Evolutionary conservation across 2,113 vertebrate genomes (phyloP).

Genomic region (Prinia subflava): DNA sequence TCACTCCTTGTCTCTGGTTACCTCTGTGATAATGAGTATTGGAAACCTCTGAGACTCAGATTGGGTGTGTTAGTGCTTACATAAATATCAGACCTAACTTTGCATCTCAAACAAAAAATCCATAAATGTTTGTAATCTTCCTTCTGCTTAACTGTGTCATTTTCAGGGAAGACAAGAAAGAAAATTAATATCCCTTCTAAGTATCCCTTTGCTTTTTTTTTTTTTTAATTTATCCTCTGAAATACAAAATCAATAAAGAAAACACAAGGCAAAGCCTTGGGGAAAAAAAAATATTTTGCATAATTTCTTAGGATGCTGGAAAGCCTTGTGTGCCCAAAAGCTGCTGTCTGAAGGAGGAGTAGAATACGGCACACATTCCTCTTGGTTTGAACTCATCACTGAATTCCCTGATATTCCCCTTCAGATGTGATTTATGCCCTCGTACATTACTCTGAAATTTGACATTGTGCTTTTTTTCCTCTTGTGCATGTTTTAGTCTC

Average conservation of each 20-base stretch:
- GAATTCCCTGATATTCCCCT: neutral
- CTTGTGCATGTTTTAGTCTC: neutral
- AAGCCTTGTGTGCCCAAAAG: neutral
- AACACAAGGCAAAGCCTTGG: neutral
- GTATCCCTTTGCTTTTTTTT: neutral
- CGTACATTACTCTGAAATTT: neutral
- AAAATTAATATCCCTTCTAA: neutral
- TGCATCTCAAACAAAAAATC: neutral
- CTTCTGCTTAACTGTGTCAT: neutral
- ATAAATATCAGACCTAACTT: neutral
- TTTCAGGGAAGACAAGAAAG: neutral
- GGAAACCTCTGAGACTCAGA: neutral
- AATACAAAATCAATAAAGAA: neutral
- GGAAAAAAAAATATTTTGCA: neutral
- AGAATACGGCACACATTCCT: neutral
- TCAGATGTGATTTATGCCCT: neutral
- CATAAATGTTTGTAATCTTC: neutral
- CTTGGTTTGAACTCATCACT: neutral
- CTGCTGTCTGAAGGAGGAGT: neutral
- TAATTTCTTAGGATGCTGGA: neutral
- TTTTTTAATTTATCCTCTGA: neutral
- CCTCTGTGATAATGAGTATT: neutral
- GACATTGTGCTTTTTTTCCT: neutral
- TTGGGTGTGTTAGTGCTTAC: rapidly evolving
- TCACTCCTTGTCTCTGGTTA: neutral